These are phyloP conservation scores for Petromus typicus DNA, from an alignment of 2,113 vertebrate species.

Conservation along the genomic window DNA sequence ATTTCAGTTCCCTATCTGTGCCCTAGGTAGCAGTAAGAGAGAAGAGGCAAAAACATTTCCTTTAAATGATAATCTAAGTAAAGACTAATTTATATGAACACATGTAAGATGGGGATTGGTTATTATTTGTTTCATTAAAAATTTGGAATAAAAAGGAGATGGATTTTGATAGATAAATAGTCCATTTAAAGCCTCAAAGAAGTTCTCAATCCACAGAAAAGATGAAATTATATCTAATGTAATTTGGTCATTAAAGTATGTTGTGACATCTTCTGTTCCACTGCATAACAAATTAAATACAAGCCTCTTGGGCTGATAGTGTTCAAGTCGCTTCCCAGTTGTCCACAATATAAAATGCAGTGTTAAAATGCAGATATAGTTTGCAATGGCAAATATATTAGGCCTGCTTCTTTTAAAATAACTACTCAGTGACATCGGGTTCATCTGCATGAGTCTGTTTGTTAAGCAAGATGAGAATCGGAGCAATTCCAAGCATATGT, in stretches of 20 bases:
- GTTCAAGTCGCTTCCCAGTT: not conserved
- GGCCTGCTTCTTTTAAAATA: constrained; percentile 24
- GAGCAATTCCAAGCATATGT: constrained; percentile 33
- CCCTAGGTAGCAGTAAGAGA: not conserved
- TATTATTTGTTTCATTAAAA: not conserved
- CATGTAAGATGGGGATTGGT: not conserved
- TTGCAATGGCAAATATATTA: not conserved
- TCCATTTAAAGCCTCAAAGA: not conserved
- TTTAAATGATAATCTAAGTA: not conserved
- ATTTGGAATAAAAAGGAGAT: not conserved
- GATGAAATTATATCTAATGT: constrained; percentile 9
- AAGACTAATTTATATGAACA: not conserved
- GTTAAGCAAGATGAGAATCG: constrained; percentile 4
- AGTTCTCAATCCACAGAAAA: constrained; percentile 15
- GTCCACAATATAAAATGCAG: not conserved
- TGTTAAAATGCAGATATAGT: not conserved
- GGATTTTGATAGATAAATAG: not conserved
- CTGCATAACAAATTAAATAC: constrained; percentile 21
- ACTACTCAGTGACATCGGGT: not conserved
- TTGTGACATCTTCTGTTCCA: not conserved
- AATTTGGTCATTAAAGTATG: not conserved
- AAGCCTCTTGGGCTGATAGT: not conserved
- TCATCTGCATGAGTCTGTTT: not conserved
- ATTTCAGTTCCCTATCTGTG: not conserved
- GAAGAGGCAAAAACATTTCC: not conserved